Conservation (phyloP, 1,140 invertebrate species). For the Leptinotarsa texana region DNA sequence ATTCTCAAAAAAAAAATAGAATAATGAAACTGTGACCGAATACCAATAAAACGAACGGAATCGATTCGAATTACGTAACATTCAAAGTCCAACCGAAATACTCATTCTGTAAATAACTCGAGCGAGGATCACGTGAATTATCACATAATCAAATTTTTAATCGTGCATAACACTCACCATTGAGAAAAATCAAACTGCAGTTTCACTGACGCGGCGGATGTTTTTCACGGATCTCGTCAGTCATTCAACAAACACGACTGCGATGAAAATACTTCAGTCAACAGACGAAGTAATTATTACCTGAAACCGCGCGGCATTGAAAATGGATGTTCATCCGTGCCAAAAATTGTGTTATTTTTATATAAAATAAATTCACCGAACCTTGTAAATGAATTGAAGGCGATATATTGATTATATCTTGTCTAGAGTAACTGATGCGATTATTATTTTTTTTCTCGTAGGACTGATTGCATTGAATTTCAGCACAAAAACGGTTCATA, state of each 20-base stretch:
- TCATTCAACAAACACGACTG: background rate
- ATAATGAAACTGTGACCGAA: no score
- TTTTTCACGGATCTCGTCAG: background rate
- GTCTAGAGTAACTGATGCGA: no score
- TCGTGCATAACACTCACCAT: background rate
- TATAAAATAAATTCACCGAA: background rate
- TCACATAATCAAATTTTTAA: background rate
- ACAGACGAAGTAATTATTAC: background rate
- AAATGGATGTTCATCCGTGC: background rate
- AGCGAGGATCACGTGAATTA: no score
- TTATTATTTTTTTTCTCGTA: no score
- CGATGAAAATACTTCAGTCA: background rate
- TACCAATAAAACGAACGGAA: no score
- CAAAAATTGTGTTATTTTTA: constrained; percentile 17
- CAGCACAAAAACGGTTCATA: no score
- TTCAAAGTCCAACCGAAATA: background rate
- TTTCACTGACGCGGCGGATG: background rate
- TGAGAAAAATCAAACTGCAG: background rate
- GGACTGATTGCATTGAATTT: no score
- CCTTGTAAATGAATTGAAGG: no score
- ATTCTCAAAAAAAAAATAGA: no score
- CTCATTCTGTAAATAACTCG: no score
- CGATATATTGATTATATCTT: no score
- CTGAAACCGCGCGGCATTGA: background rate
- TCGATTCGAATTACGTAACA: background rate